Conservation (phyloP, 2,113 vertebrate species). For the Pelobates fuscus region DNA sequence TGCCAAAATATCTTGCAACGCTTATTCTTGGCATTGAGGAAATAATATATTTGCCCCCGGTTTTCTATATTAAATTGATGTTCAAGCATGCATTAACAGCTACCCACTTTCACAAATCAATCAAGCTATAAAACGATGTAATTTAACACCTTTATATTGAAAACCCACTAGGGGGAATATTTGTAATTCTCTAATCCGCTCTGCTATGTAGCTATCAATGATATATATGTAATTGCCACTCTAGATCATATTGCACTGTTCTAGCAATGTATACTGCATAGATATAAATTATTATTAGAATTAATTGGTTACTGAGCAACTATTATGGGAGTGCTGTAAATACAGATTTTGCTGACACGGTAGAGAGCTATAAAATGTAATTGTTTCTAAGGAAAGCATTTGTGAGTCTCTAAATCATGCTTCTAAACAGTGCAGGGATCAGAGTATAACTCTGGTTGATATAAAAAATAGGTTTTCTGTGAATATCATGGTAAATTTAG, state of each 20-base stretch:
- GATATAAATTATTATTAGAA: constrained; percentile 40
- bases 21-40: no score
- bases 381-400: constrained; percentile 46
- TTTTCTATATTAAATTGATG: no score
- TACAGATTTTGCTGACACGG: constrained; percentile 41
- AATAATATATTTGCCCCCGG: no score
- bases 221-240: not conserved
- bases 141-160: not conserved
- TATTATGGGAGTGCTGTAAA: constrained; percentile 43
- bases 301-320: constrained; percentile 48
- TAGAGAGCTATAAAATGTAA: constrained; percentile 44
- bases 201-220: constrained; percentile 12
- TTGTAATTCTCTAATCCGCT: not conserved
- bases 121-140: not conserved
- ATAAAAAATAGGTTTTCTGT: no score
- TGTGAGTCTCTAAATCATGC: constrained; percentile 40
- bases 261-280: constrained; percentile 9
- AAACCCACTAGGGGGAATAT: not conserved
- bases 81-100: not conserved
- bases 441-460: not conserved
- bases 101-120: not conserved
- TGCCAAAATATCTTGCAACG: no score
- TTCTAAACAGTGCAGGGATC: constrained; percentile 14
- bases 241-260: constrained; percentile 12
- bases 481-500: no score